These are phyloP conservation scores for Exephanes ischioxanthus DNA, from an alignment of 2,888 invertebrate genomes.

Conservation along the genomic window DNA sequence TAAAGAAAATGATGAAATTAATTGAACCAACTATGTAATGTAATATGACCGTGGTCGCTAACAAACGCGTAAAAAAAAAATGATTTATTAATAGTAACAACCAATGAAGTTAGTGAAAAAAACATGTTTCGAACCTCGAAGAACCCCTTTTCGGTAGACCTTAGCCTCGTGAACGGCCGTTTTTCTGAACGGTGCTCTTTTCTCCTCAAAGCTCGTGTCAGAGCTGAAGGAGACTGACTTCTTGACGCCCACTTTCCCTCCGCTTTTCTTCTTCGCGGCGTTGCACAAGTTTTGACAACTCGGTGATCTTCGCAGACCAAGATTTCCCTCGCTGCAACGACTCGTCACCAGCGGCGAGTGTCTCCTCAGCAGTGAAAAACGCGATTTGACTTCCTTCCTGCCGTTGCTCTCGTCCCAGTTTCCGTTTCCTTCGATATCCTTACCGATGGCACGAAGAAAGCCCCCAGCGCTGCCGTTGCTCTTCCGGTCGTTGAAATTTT, in stretches of 20 bases:
- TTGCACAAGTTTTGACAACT: conserved; percentile 73
- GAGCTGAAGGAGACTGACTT: conserved; percentile 83
- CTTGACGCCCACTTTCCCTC: conserved; percentile 71
- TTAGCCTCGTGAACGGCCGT: conserved; percentile 82
- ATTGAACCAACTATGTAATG: too few relatives aligned
- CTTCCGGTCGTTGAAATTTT: conserved; percentile 52
- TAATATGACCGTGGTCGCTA: too few relatives aligned
- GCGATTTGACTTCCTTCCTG: conserved; percentile 46
- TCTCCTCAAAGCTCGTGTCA: conserved; percentile 81
- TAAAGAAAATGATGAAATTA: too few relatives aligned
- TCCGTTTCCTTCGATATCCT: conserved; percentile 37
- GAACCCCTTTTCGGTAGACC: conserved; percentile 81
- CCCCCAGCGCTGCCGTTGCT: conserved; percentile 9
- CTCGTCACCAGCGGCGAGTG: conserved; percentile 34
- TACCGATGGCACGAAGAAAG: conserved; percentile 6
- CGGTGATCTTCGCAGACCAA: conserved; percentile 68
- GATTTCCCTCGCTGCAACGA: conserved; percentile 44
- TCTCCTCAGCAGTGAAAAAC: conserved; percentile 54
- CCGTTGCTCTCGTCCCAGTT: conserved; percentile 40
- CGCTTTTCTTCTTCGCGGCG: conserved; percentile 68
- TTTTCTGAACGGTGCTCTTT: conserved; percentile 72
- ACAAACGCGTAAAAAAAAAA: not conserved
- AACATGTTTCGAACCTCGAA: conserved; percentile 61
- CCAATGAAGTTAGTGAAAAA: not conserved
- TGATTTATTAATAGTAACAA: not conserved